Base-by-base conservation (phyloP, 2,888 invertebrate genomes). In the Trissoscelio sp. region DNA sequence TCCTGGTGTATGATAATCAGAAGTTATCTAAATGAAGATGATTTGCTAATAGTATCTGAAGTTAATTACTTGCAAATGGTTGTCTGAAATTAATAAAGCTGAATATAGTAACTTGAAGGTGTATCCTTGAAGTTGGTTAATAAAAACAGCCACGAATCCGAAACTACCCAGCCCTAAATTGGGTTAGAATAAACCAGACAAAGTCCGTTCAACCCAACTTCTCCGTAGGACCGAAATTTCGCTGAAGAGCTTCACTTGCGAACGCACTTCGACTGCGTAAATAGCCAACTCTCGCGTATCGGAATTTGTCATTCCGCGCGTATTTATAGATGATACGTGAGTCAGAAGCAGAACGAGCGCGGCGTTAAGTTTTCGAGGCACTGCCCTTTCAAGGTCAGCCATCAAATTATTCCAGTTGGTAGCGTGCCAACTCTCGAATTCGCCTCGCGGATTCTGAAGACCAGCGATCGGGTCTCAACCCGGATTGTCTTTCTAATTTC, bases 351-450 rank as follows among this genome's bases (percentile, higher is more conserved):
- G 70, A 73, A 73, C 73, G 58, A 78, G 64, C 64, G 39, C 51
- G 67, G 42, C 66, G 46, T 60, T 18, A 55, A 78, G 67, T 73
- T 81, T 81, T 57, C 81, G 78, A 81, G 81, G 77, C 77, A 82
- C 70, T 82, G 79, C 79, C 82, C 82, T 82, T 82, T 79, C 82
- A 82, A 82, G 82, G 82, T 75, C 82, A 82, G 70, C 53, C 69
- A 46, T 82, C 79, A 77, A 82, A 79, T 69, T 77, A 78, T 80
- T 80, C 73, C 64, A 79, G 77, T 77, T 82, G 82, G 82, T 64
- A 53, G 31, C 24, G 24, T 77, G 79, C 75, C 77, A 82, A 66
- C 60, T 57, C 31, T 44, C 58, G 4, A 70, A 64, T 64, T 73
- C 48, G 60, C 44, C 14, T 55, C 46, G 51, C 37, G 34, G 42